Evolutionary conservation across 2,888 invertebrate genomes (phyloP), one percentile per base, ranked within the genome.

Genomic region (Gymnosoma rotundatum): DNA sequence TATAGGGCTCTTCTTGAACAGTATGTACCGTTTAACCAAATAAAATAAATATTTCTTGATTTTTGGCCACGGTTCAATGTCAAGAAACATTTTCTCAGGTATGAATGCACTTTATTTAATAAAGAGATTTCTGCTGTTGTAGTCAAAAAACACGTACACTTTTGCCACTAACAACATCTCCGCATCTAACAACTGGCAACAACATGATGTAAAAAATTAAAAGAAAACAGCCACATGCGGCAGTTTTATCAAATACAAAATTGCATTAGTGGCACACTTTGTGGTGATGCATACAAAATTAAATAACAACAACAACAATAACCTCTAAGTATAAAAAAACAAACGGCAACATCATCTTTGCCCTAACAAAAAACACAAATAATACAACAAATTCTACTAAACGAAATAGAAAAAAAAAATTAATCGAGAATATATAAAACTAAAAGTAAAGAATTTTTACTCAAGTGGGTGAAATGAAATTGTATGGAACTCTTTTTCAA

Each of bases 241-340:
- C 69, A 58, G 54, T 74, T 74, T 54, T 58, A 50, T 67, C 48
- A 63, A 74, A 54, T 75, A 75, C 48, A 80, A 72, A 83, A 83
- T 76, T 83, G 78, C 83, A 83, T 83, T 83, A 83, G 83, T 83
- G 83, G 85, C 83, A 85, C 78, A 85, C 82, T 83, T 75, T 86
- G 60, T 80, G 74, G 79, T 78, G 73, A 36, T 81, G 81, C 81
- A 78, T 86, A 78, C 78, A 54, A 78, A 86, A 80, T 83, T 56
- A 64, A 70, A 32, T 38, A 38, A 16, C 61, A 60, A 42, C 56
- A 64, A 50, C 61, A 18, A 6, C 50, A 2, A 38, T 38, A 38
- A 38, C 38, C 38, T 38, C 38, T 38, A 6, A 12, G 4, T 42
- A 12, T 12, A 42, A 12, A 42, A 12, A 42, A 42, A 42, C n/a